phyloP scores from a whole-genome alignment of 2,888 invertebrate genomes.

The Limnephilus auricula region DNA sequence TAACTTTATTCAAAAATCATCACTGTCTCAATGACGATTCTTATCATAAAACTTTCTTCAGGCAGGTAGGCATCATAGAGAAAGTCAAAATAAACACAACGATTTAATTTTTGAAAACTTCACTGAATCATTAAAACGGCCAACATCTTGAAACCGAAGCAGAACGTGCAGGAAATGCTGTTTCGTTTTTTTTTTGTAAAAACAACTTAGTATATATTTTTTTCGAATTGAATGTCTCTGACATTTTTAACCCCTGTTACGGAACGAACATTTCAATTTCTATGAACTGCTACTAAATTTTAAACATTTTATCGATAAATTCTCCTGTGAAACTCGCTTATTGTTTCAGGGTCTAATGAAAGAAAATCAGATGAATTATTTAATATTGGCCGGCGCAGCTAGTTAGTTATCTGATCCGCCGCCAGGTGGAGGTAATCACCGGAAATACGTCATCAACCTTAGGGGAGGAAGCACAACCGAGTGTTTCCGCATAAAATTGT shows the following conservation, averaged over 20 bases:
- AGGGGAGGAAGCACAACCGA: not conserved
- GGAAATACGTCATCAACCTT: slow-evolving; percentile 18
- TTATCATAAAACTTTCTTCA: too few species aligned
- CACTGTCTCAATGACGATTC: too few species aligned
- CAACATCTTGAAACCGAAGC: too few species aligned
- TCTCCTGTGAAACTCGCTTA: not conserved
- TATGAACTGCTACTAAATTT: not conserved
- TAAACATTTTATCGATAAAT: not conserved
- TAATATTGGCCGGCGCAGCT: not conserved
- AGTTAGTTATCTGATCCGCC: slow-evolving; percentile 12
- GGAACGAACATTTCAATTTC: not conserved
- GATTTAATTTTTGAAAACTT: too few species aligned
- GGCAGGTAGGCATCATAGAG: too few species aligned
- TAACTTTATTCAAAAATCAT: too few species aligned
- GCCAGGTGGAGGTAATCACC: slow-evolving; percentile 24
- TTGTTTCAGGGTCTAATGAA: not conserved
- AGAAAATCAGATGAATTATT: slow-evolving; percentile 13
- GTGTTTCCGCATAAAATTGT: not conserved
- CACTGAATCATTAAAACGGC: too few species aligned
- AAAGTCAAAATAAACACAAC: too few species aligned
- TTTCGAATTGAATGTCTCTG: not conserved
- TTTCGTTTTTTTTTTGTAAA: not conserved
- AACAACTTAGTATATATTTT: not conserved
- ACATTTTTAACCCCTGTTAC: not conserved
- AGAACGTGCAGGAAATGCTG: too few species aligned